Evolutionary conservation across 2,797 vertebrate genomes (phyloP).

Genomic region (Melanotaenia parkinsoni): DNA sequence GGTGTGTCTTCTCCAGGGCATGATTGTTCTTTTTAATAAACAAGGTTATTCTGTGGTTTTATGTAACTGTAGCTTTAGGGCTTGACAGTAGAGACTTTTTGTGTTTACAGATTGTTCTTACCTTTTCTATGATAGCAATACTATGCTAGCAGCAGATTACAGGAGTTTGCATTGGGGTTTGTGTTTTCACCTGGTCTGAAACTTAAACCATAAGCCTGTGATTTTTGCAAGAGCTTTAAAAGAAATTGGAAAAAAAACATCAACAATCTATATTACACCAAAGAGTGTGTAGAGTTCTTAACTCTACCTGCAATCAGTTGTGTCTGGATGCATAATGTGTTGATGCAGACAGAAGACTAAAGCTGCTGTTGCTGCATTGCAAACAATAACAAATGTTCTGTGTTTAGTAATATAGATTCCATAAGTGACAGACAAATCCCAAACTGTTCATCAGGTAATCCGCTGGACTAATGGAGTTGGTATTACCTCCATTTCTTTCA

Average conservation of each 20-base stretch:
- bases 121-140: constrained; percentile 48
- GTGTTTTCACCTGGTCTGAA: constrained; percentile 25
- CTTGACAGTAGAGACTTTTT: constrained; percentile 34
- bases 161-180: constrained; percentile 53
- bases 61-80: constrained; percentile 42
- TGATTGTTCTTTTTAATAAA: constrained; percentile 23
- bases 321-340: background rate
- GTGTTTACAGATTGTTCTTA: constrained; percentile 49
- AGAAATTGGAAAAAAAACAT: background rate
- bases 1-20: background rate
- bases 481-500: background rate
- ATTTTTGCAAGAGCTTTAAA: constrained; percentile 2
- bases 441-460: background rate
- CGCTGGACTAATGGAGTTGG: background rate
- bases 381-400: background rate
- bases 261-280: background rate
- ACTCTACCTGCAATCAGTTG: background rate
- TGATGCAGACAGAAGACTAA: background rate
- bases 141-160: constrained; percentile 42
- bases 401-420: background rate
- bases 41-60: constrained; percentile 21
- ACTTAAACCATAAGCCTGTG: constrained; percentile 17
- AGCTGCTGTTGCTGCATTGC: background rate
- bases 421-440: background rate
- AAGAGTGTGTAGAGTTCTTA: too few species aligned